Evolutionary conservation across 2,113 vertebrate genomes (phyloP).

Genomic region (Phasianus colchicus): DNA sequence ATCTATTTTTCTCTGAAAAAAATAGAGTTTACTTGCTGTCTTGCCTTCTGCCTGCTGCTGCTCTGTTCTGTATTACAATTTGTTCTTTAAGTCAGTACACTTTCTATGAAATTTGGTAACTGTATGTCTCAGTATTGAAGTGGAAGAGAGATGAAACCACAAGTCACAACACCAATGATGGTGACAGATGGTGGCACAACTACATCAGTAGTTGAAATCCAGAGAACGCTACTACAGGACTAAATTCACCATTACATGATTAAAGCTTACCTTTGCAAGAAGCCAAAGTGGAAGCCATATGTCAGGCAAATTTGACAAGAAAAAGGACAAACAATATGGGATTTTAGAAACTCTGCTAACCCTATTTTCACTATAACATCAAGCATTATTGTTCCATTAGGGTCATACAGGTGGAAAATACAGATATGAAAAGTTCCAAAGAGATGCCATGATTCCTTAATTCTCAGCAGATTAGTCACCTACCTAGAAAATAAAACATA

Average conservation of each 20-base stretch:
- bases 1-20: background rate
- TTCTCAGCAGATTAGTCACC: background rate
- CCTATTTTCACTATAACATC: background rate
- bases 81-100: slow-evolving; percentile 7
- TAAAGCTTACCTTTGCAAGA: background rate
- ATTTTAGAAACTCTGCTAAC: background rate
- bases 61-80: background rate
- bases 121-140: background rate
- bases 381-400: background rate
- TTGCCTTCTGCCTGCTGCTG: background rate
- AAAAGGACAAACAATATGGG: background rate
- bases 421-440: background rate
- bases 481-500: background rate
- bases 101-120: background rate
- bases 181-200: background rate
- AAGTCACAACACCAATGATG: background rate
- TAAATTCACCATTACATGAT: background rate
- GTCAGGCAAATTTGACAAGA: background rate
- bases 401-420: background rate
- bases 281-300: background rate
- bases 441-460: background rate
- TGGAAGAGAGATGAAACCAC: background rate
- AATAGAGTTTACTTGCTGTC: background rate
- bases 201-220: background rate
- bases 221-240: background rate